These are phyloP conservation scores for Xiphophorus couchianus DNA, from an alignment of 2,113 vertebrate species.

Conservation along the genomic window DNA sequence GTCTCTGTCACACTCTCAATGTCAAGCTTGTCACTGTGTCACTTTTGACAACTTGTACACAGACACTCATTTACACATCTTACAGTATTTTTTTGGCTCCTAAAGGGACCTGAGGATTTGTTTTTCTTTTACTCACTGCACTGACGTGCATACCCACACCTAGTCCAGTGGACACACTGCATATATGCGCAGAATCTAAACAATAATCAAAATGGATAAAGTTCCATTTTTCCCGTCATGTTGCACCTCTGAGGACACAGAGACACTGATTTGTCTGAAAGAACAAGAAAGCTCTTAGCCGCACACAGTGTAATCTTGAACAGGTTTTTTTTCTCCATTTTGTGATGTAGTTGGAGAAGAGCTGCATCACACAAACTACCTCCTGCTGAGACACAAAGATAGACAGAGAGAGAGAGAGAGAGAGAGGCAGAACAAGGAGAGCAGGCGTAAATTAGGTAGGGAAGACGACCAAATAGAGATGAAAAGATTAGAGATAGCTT, in stretches of 20 bases:
- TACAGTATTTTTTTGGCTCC: conserved; percentile 8
- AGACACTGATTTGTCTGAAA: conserved; percentile 18
- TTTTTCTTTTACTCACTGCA: conserved; percentile 10
- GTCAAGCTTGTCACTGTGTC: conserved; percentile 33
- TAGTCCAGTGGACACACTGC: neutral
- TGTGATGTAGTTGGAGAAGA: conserved; percentile 44
- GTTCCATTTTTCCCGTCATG: conserved; percentile 1
- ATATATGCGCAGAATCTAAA: neutral
- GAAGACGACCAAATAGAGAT: conserved; percentile 30
- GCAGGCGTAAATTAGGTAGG: conserved; percentile 28
- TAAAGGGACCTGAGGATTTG: conserved; percentile 2
- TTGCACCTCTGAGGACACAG: conserved; percentile 26
- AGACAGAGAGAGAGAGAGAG: neutral
- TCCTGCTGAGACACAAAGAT: conserved; percentile 36
- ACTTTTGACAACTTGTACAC: conserved; percentile 38
- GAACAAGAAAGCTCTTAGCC: neutral
- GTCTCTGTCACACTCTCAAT: conserved; percentile 25
- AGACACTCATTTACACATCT: conserved; percentile 7
- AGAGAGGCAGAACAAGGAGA: conserved; percentile 10
- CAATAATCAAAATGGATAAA: conserved; percentile 7
- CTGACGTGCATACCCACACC: neutral
- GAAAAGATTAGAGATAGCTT: conserved; percentile 28
- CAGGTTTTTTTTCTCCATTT: conserved; percentile 35
- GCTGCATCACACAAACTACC: conserved; percentile 47
- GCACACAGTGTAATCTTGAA: conserved; percentile 11